Base-by-base conservation (phyloP, 2,888 invertebrate genomes). In the Gryllus longicercus region DNA sequence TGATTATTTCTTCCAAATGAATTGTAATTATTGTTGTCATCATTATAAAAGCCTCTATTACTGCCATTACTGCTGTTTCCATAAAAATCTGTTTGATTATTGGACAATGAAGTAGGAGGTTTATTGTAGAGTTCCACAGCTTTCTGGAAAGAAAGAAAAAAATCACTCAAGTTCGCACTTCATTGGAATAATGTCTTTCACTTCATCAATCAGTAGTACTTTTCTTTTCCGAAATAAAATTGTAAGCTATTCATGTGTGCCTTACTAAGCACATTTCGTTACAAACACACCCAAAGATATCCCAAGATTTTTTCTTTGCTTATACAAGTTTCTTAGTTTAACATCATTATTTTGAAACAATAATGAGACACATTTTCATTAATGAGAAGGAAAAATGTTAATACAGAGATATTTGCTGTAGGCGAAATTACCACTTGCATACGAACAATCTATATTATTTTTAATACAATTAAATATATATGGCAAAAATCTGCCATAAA, bases 61-160 rank as follows among this genome's bases (percentile, higher is more conserved):
- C n/a, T 63, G 63, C n/a, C n/a, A 63, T 63, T 63, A n/a, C 14
- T 14, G 51, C 18, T 51, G 75, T 50, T 50, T 63, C 75, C 38
- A 51, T 51, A 63, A 11, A 79, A 76, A 16, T 86, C 84, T n/a
- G 84, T 83, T 81, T 86, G 86, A 12, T 86, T 84, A 18, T 76
- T 51, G 14, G 77, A 50, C 38, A 38, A 38, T 38, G 38, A 38
- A 63, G 63, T 63, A 63, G 80, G 51, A 25, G 77, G 75, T 25
- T 78, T 80, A 38, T 85, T 85, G 82, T 84, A 86, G 75, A 84
- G 75, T 50, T 84, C 82, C 21, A 84, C 82, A 38, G 84, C 83
- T 83, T 83, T 83, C 85, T 85, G 82, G 21, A 83, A 80, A 11
- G 80, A 78, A 80, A 75, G 11, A 75, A 25, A 21, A 75, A 75